Conservation (phyloP, 2,113 vertebrate genomes). For the Vulpes vulpes region DNA sequence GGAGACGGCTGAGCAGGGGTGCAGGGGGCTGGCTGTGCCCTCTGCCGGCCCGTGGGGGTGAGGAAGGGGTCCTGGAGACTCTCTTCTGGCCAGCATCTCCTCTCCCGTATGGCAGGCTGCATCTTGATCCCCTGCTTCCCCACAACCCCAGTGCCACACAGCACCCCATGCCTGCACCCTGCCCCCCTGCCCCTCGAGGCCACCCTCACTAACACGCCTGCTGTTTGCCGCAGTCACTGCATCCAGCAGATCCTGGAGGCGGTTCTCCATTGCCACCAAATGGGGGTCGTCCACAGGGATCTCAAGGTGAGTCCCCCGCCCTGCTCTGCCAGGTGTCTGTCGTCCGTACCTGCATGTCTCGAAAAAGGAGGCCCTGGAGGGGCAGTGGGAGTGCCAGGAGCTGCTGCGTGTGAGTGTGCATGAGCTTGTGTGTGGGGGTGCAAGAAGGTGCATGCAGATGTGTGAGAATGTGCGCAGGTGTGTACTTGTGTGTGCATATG, state of each 20-base stretch:
- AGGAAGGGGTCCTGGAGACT: neutral
- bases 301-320: conserved; percentile 94
- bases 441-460: neutral
- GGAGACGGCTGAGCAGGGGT: too few species aligned
- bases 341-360: neutral
- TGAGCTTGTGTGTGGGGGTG: neutral
- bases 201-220: conserved; percentile 80
- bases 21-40: neutral
- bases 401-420: fast-evolving
- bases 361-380: neutral
- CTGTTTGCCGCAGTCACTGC: conserved; percentile 96
- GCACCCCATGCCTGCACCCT: neutral
- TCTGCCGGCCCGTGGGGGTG: neutral
- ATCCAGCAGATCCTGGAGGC: conserved; percentile 99
- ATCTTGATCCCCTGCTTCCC: neutral
- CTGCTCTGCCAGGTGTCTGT: neutral
- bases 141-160: neutral
- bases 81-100: neutral
- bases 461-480: neutral
- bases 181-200: neutral
- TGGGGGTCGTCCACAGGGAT: conserved; percentile 99
- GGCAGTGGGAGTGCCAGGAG: neutral
- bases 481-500: too few species aligned
- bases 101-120: neutral
- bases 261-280: conserved; percentile 98